Evolutionary conservation across 2,888 invertebrate genomes (phyloP), one percentile per base, ranked within the genome.

Genomic region (Perizoma affinitatum): DNA sequence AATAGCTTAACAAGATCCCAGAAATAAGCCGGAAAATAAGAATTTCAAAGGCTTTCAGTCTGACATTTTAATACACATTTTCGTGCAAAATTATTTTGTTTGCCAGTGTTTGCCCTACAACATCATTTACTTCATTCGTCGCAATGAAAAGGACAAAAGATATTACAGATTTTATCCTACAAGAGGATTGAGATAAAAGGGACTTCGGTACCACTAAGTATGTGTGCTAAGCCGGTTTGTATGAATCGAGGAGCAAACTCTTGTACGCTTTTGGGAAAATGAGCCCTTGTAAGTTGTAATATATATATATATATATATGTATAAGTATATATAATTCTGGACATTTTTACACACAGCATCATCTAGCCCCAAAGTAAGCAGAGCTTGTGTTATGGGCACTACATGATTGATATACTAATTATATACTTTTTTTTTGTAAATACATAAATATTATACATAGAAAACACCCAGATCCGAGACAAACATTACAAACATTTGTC

Each of bases 141-240:
- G 42, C 46, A n/a, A 38, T 53, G 48, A 55, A 59, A 62, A 63
- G 67, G 65, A 68, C 63, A 62, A 62, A 67, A 67, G 45, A 69
- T 70, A 71, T 67, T 67, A 50, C 68, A 66, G 67, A 73, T 70
- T 68, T 67, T 61, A 60, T 68, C 63, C 63, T 52, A 64, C 65
- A 66, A 67, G 49, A 35, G 63, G 65, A 68, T 70, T 69, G 52
- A 50, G 64, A 68, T 66, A 61, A 65, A 68, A 69, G 51, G 59
- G 50, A 45, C 48, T 58, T 61, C n/a, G 46, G 54, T 52, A 36
- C 47, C 43, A 53, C 47, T 52, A 53, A 53, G 48, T 58, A 44
- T 58, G 53, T 49, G 40, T 59, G n/a, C 45, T 54, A 54, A 59
- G 44, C 53, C 35, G 40, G 51, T 54, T 54, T 49, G 49, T 54